Percentiles rank a stretch among this genome's conserved stretches.
These are phyloP conservation scores for Odontesthes bonariensis DNA, from an alignment of 2,113 vertebrate genomes.

Conservation along the genomic window DNA sequence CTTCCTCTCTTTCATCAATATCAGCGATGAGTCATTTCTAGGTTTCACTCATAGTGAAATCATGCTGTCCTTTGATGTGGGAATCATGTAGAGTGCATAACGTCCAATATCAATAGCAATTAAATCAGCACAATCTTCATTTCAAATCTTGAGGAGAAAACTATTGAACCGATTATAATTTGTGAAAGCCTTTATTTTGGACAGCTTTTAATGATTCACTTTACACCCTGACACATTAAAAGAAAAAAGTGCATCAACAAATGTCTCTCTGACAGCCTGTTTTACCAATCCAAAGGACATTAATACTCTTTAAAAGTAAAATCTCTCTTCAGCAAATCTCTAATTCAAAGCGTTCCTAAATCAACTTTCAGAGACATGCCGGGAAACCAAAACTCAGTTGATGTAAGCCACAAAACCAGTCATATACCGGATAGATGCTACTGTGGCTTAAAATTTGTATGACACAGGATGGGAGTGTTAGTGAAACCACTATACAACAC, in stretches of 20 bases:
- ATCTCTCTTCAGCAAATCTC: constrained; percentile 2
- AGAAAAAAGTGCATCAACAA: constrained; percentile 11
- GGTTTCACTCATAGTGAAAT: constrained; percentile 68
- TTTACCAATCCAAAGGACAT: constrained; percentile 37
- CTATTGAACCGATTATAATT: constrained; percentile 7
- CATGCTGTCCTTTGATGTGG: constrained; percentile 81
- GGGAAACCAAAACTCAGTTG: constrained; percentile 43
- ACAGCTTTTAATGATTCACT: constrained; percentile 41
- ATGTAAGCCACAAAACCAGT: constrained; percentile 49
- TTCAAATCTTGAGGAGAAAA: constrained; percentile 33
- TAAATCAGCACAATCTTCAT: constrained; percentile 34
- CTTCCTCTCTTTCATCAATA: constrained; percentile 42
- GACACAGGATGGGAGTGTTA: constrained; percentile 53
- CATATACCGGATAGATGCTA: constrained; percentile 36
- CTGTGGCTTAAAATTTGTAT: constrained; percentile 48
- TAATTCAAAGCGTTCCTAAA: constrained; percentile 11
- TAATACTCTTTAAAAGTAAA: background rate
- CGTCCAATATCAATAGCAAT: constrained; percentile 63
- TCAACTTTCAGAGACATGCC: background rate
- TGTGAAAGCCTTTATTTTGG: background rate
- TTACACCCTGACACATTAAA: constrained; percentile 21
- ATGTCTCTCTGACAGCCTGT: constrained; percentile 12
- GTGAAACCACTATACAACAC: constrained; percentile 9
- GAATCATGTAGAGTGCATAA: constrained; percentile 33
- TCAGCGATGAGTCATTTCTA: constrained; percentile 76